Percentiles rank a stretch among this genome's conserved stretches.
Evolutionary conservation across 1,140 invertebrate species (phyloP).

Genomic region (Drosophila nigromelanica): DNA sequence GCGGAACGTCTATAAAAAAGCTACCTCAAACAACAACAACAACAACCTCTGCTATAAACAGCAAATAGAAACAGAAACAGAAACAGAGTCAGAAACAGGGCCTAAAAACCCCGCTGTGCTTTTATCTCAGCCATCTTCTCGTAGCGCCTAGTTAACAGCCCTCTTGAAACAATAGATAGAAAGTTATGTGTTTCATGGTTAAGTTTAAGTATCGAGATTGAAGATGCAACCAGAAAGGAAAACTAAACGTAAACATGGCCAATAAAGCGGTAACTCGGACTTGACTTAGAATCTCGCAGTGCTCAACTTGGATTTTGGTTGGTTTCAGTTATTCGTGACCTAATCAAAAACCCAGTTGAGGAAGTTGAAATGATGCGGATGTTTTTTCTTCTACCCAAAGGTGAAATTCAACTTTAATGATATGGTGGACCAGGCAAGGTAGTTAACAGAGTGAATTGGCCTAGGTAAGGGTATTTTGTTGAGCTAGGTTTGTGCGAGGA

Average conservation of each 20-base stretch:
- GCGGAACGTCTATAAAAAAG: conserved; percentile 64
- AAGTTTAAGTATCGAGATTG: conserved; percentile 33
- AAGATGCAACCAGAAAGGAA: conserved; percentile 30
- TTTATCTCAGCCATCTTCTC: background rate
- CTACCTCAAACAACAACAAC: conserved; percentile 12
- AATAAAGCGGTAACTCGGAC: conserved; percentile 52
- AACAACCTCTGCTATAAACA: conserved; percentile 1
- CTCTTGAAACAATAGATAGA: conserved; percentile 66
- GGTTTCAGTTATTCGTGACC: conserved; percentile 7
- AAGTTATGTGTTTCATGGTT: conserved; percentile 65
- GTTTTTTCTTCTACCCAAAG: conserved; percentile 31
- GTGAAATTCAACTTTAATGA: conserved; percentile 75
- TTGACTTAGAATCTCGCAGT: conserved; percentile 14
- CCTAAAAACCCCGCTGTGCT: conserved; percentile 25
- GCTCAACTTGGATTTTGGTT: background rate
- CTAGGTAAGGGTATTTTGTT: conserved; percentile 12
- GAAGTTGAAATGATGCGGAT: conserved; percentile 53
- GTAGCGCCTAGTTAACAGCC: conserved; percentile 22
- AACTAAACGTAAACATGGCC: conserved; percentile 54
- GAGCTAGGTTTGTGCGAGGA: background rate
- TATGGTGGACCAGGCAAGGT: conserved; percentile 18
- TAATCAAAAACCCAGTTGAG: conserved; percentile 30
- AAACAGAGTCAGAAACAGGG: conserved; percentile 15
- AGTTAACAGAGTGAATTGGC: conserved; percentile 13
- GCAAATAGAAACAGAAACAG: conserved; percentile 27